Evolutionary conservation across 1,140 invertebrate genomes (phyloP).

Genomic region (Sminthurinus signatus): DNA sequence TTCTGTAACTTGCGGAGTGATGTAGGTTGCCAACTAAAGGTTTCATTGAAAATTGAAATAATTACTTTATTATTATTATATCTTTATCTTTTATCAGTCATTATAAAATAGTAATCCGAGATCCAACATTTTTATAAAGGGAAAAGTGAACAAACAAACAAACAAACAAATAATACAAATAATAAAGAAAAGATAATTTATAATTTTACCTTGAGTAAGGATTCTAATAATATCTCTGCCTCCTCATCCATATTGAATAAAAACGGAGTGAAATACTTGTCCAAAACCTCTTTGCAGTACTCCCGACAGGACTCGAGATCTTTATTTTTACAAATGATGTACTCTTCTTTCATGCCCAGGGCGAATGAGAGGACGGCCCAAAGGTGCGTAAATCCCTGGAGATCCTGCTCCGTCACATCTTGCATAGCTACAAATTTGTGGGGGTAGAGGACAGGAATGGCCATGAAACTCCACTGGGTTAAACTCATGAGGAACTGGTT

Average conservation of each 20-base stretch:
- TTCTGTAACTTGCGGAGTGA: not conserved
- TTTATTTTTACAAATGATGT: constrained; percentile 42
- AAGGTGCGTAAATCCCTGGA: constrained; percentile 47
- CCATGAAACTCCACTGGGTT: constrained; percentile 47
- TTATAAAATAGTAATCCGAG: not conserved
- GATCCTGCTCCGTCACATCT: constrained; percentile 38
- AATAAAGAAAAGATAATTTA: no score
- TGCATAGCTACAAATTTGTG: constrained; percentile 41
- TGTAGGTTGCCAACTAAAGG: not conserved
- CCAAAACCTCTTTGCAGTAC: no score
- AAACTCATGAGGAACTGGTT: constrained; percentile 47
- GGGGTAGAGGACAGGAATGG: constrained; percentile 44
- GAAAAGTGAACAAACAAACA: no score
- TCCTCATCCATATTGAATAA: not conserved
- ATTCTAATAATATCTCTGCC: not conserved
- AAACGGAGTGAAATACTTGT: no score
- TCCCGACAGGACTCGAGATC: no score
- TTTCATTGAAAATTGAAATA: no score
- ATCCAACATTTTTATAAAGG: not conserved
- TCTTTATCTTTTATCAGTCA: no score
- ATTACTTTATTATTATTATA: no score
- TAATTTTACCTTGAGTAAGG: constrained; percentile 1
- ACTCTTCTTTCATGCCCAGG: constrained; percentile 46
- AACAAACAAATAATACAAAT: no score
- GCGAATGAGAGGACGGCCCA: constrained; percentile 47